Evolutionary conservation across 2,888 invertebrate species (phyloP).

Genomic region (Chaitophorus viminalis): DNA sequence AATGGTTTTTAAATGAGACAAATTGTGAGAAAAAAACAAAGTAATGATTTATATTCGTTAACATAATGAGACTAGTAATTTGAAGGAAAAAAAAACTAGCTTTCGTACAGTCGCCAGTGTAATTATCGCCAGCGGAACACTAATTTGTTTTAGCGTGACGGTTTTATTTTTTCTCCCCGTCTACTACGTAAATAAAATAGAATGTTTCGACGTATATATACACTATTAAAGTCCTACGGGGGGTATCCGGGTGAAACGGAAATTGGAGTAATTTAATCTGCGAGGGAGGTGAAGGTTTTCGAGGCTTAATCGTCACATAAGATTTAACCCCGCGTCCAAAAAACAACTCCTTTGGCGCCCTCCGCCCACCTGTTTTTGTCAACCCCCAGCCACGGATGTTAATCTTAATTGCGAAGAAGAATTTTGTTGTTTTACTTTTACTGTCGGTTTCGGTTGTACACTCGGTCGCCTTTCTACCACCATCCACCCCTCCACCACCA

Average conservation of each 20-base stretch:
- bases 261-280: slow-evolving; percentile 57
- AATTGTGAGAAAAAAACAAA: background rate
- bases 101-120: background rate
- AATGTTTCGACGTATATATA: slow-evolving; percentile 40
- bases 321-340: slow-evolving; percentile 51
- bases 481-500: too few relatives aligned
- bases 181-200: slow-evolving; percentile 21
- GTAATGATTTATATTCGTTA: background rate
- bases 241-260: slow-evolving; percentile 50
- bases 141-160: slow-evolving; percentile 49
- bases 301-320: slow-evolving; percentile 52
- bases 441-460: slow-evolving; percentile 53
- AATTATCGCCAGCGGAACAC: slow-evolving; percentile 42
- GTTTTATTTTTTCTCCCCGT: slow-evolving; percentile 40
- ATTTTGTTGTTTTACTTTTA: slow-evolving; percentile 51
- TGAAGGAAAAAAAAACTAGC: background rate
- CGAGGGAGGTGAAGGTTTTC: slow-evolving; percentile 25
- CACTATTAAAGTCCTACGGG: slow-evolving; percentile 28
- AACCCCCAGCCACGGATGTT: slow-evolving; percentile 18
- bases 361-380: slow-evolving; percentile 50
- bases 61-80: slow-evolving; percentile 2
- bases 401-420: slow-evolving; percentile 51
- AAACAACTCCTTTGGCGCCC: slow-evolving; percentile 27
- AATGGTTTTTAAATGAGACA: background rate
- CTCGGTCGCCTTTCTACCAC: slow-evolving; percentile 29